Evolutionary conservation across 2,888 invertebrate species (phyloP).

Genomic region (Pegoplata infirma): DNA sequence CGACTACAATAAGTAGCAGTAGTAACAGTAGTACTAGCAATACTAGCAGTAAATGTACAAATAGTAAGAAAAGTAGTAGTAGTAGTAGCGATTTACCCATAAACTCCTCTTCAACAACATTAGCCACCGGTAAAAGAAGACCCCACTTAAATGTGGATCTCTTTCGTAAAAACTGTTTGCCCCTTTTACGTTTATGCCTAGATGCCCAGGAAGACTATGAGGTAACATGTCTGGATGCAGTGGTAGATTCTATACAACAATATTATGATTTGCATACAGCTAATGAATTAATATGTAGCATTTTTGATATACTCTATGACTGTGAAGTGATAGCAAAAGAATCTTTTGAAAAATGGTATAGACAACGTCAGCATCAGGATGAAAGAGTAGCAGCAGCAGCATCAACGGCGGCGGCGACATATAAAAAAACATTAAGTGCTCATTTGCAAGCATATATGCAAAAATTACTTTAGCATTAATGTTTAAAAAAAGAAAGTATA

Average conservation of each 20-base stretch:
- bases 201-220: slow-evolving; percentile 72
- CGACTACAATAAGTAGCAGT: slow-evolving; percentile 30
- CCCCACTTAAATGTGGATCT: slow-evolving; percentile 63
- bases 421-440: slow-evolving; percentile 35
- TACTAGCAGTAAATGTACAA: slow-evolving; percentile 24
- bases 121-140: slow-evolving; percentile 28
- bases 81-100: neutral
- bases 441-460: slow-evolving; percentile 60
- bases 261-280: slow-evolving; percentile 68
- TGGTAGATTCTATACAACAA: slow-evolving; percentile 69
- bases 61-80: neutral
- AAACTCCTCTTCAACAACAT: too few relatives aligned
- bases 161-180: slow-evolving; percentile 71
- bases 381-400: slow-evolving; percentile 21
- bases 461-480: slow-evolving; percentile 58
- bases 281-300: slow-evolving; percentile 69
- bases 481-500: neutral
- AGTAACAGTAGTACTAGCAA: slow-evolving; percentile 44
- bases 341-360: slow-evolving; percentile 74
- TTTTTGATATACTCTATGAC: slow-evolving; percentile 72
- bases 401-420: neutral
- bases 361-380: slow-evolving; percentile 35
- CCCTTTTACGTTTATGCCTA: slow-evolving; percentile 71
- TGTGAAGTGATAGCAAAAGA: slow-evolving; percentile 74
- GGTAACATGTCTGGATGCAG: slow-evolving; percentile 72